Base-by-base conservation (phyloP, 2,888 invertebrate species). In the Piscicola geometra region DNA sequence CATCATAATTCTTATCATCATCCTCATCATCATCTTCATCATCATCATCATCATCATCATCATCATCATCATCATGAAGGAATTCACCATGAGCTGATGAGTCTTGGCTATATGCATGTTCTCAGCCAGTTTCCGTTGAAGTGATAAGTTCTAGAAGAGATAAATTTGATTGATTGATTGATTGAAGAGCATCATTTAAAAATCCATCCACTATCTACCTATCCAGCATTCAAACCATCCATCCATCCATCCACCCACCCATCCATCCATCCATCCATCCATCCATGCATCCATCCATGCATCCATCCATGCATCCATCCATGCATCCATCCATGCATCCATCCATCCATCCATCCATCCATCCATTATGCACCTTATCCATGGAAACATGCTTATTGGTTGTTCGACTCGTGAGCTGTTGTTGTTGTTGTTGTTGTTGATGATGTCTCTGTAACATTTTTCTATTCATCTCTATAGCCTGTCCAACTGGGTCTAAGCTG, bases 31-130 rank as follows among this genome's bases (percentile, higher is more conserved):
- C 66, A 60, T 73, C 73, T 60, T 73, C 73, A 60, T 73, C 73
- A 60, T 73, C 73, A 60, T 73, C 73, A 60, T 73, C 73, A 60
- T 73, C 73, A 64, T 64, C 73, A 64, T 74, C 36, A 74, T 66
- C 74, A 66, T 73, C 73, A 60, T 73, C 73, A 60, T 73, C 73
- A 47, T 15, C 21, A 21, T 47, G 21, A 47, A 15, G 9, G 12
- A 56, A 56, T 56, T 56, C 60, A 56, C 60, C 60, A 56, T 56
- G 3, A 18, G 3, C 25, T 56, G 21, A 56, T 56, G 60, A 25
- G 9, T 56, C n/a, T 56, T 56, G n/a, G 60, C 60, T 5, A 56
- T 21, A 25, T 21, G n/a, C 3, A 56, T 56, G n/a, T 56, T 56
- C 25, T 56, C 60, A 15, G 60, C 60, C 60, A 56, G 25, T 56